A percentile compares a stretch with the other conserved stretches of the same genome.
These are phyloP conservation scores for Gymnoscopelus microlampas DNA, from an alignment of 2,797 vertebrate genomes.

Conservation along the genomic window DNA sequence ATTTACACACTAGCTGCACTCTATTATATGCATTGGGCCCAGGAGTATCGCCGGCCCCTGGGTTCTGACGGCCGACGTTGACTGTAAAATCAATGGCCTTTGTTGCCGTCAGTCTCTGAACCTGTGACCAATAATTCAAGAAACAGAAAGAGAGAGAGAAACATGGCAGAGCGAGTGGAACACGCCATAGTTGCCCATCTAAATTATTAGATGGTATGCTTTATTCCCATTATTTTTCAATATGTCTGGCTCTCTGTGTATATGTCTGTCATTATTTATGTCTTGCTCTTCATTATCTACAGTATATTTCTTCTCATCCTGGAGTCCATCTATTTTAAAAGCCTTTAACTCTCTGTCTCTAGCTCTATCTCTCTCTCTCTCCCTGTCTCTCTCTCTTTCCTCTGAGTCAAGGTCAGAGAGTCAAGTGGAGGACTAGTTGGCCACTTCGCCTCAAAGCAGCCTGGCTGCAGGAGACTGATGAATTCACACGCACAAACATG, in stretches of 20 bases:
- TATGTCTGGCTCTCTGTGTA: not conserved
- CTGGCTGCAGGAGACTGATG: conserved; percentile 31
- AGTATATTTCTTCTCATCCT: conserved; percentile 13
- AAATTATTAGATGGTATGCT: conserved; percentile 1
- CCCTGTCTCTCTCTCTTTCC: conserved; percentile 32
- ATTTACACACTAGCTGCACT: conserved; percentile 62
- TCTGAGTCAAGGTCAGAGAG: conserved; percentile 55
- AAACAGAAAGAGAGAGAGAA: conserved; percentile 17
- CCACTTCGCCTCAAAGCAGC: conserved; percentile 49
- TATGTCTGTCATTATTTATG: not conserved
- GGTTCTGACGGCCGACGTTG: conserved; percentile 47
- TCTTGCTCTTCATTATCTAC: not conserved
- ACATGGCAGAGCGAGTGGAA: not conserved
- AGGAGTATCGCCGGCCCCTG: conserved; percentile 30
- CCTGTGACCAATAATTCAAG: not conserved
- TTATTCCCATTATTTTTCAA: conserved; percentile 33
- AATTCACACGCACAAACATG: conserved; percentile 21
- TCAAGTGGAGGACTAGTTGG: conserved; percentile 37
- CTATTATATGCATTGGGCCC: conserved; percentile 45
- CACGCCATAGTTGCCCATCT: too few relatives aligned
- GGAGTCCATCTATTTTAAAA: conserved; percentile 9
- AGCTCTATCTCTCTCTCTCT: conserved; percentile 19
- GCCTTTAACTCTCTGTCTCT: conserved; percentile 18
- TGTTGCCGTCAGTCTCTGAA: conserved; percentile 35
- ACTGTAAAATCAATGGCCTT: conserved; percentile 65